Percentiles rank a stretch among this genome's conserved stretches.
Evolutionary conservation across 2,113 vertebrate species (phyloP).

Genomic region (Lasiurus cinereus): DNA sequence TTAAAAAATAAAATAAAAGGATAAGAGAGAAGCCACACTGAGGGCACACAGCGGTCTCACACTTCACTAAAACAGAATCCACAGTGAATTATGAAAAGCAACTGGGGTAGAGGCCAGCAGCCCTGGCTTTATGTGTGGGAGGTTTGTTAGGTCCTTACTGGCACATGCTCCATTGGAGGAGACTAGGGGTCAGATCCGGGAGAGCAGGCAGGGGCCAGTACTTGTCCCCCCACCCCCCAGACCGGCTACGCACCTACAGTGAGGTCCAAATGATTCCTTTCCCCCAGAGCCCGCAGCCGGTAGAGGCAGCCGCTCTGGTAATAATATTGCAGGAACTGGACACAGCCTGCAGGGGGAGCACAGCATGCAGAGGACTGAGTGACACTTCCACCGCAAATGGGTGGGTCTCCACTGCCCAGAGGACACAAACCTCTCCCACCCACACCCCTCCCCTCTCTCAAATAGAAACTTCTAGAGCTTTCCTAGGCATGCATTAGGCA

Average conservation of each 20-base stretch:
- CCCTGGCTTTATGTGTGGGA: background rate
- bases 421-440: background rate
- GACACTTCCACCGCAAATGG: accelerated
- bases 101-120: accelerated
- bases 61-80: background rate
- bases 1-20: background rate
- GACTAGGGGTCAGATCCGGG: accelerated
- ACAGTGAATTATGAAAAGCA: background rate
- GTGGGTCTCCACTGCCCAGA: background rate
- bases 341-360: constrained; percentile 90
- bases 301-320: constrained; percentile 99
- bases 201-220: background rate
- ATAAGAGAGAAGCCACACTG: background rate
- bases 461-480: background rate
- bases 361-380: background rate
- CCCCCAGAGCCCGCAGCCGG: constrained; percentile 94
- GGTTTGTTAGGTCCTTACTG: background rate
- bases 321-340: constrained; percentile 99
- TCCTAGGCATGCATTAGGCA: background rate
- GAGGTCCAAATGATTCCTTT: constrained; percentile 97
- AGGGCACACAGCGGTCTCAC: background rate
- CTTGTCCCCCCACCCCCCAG: accelerated
- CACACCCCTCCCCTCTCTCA: background rate
- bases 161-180: accelerated
- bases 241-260: constrained; percentile 93